Evolutionary conservation across 1,140 invertebrate species (phyloP).

Genomic region (Drosophila lowei): DNA sequence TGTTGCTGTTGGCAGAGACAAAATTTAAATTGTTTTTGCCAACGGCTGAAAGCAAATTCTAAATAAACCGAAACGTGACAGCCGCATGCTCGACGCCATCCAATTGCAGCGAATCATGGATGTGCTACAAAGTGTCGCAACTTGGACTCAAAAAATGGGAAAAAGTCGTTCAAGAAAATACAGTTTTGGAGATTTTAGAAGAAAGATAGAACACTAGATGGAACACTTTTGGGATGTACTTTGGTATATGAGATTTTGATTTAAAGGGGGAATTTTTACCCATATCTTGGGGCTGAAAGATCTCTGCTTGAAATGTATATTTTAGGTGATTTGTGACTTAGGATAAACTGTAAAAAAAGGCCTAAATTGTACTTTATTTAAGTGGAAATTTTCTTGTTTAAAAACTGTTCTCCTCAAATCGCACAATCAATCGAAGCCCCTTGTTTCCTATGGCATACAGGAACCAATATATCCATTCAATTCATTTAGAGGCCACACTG

Average conservation of each 20-base stretch:
- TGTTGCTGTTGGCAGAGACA: slow-evolving; percentile 60
- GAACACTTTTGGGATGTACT: not conserved
- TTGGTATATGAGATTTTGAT: not conserved
- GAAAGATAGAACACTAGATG: too few species aligned
- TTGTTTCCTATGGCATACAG: not conserved
- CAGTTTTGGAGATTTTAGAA: too few species aligned
- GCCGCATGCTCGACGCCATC: slow-evolving; percentile 31
- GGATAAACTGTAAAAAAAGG: too few species aligned
- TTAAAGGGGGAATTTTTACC: too few species aligned
- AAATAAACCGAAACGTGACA: slow-evolving; percentile 64
- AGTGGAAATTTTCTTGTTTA: not conserved
- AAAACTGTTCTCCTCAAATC: not conserved
- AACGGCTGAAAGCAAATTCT: slow-evolving; percentile 62
- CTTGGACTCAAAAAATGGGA: too few species aligned
- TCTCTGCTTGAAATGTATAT: too few species aligned
- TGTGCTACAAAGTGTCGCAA: slow-evolving; percentile 15
- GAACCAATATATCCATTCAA: slow-evolving; percentile 7
- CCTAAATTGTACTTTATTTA: too few species aligned
- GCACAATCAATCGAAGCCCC: too few species aligned
- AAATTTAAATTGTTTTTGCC: slow-evolving; percentile 80
- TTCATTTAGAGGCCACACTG: slow-evolving; percentile 19
- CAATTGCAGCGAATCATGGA: slow-evolving; percentile 47
- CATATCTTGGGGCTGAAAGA: too few species aligned
- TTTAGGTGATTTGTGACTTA: too few species aligned
- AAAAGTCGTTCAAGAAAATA: too few species aligned